Base-by-base conservation (phyloP, 2,113 vertebrate genomes). In the Parotia lawesii region DNA sequence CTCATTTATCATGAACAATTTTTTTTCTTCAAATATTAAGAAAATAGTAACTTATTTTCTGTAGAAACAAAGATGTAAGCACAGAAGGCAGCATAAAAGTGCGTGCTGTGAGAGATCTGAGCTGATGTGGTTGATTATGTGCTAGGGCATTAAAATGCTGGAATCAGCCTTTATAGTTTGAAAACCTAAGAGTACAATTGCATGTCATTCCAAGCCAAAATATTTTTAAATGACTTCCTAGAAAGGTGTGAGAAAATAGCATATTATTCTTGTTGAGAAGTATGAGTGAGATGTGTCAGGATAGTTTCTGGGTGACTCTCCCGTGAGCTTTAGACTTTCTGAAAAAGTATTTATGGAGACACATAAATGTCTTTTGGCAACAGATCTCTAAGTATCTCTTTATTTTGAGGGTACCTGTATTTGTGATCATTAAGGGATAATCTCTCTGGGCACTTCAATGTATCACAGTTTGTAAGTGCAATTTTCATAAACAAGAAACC, bases 391-490 rank as follows among this genome's bases (percentile, higher is more conserved):
- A 50, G 4, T 48, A 11, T 64, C 31, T 90, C 15, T 78, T n/a
- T 27, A 16, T 80, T 94, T 54, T 65, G 11, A 7, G 21, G 6
- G 2, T n/a, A 24, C 40, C 12, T 51, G 6, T 65, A 47, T 15
- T 81, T 0, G 0, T 0, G 0, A n/a, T 53, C n/a, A 5, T 1
- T 66, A 74, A 61, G 7, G 58, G 60, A 53, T 82, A 10, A 13
- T 48, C 16, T 77, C n/a, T 77, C 16, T 40, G 35, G 15, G 53
- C 17, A 37, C 31, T 67, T 74, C 15, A 23, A 0, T 40, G 11
- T 74, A 8, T 82, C 22, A 21, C 25, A 69, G 11, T 45, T 87
- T 76, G 9, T 80, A 37, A 64, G 35, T 51, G 12, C 61, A 42
- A 8, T 60, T 76, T 80, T 69, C 33, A 33, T 45, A 44, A 83